These are phyloP conservation scores for Cyphomyrus discorhynchus DNA, from an alignment of 2,113 vertebrate species.

Conservation along the genomic window DNA sequence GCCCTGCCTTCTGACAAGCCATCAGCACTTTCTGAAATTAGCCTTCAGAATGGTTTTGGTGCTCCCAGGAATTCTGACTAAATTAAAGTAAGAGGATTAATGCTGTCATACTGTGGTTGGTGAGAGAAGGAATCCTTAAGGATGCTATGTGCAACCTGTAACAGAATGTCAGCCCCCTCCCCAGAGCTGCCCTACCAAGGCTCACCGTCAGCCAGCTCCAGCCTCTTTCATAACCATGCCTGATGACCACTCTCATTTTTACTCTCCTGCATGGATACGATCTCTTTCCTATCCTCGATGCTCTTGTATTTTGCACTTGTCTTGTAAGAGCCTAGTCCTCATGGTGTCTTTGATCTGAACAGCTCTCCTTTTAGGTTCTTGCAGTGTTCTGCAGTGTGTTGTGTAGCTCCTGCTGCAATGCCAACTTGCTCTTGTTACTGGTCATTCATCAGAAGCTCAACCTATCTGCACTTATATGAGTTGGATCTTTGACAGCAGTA, in stretches of 20 bases:
- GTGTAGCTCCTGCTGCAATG: not conserved
- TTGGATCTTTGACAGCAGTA: not conserved
- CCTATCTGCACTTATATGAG: not conserved
- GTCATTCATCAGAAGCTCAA: not conserved
- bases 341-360: not conserved
- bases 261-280: not conserved
- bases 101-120: constrained; percentile 5
- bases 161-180: not conserved
- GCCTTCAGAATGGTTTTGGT: constrained; percentile 18
- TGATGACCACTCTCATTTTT: not conserved
- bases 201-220: not conserved
- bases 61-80: constrained; percentile 19
- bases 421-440: not conserved
- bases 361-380: not conserved
- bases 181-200: not conserved
- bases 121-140: constrained; percentile 1
- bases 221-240: not conserved
- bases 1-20: not conserved
- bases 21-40: constrained; percentile 24
- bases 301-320: not conserved
- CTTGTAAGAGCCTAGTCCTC: not conserved
- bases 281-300: not conserved
- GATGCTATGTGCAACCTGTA: not conserved
- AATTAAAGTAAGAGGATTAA: constrained; percentile 34
- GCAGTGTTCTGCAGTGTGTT: not conserved